Evolutionary conservation across 2,888 invertebrate genomes (phyloP).

Genomic region (Emmelina monodactyla): DNA sequence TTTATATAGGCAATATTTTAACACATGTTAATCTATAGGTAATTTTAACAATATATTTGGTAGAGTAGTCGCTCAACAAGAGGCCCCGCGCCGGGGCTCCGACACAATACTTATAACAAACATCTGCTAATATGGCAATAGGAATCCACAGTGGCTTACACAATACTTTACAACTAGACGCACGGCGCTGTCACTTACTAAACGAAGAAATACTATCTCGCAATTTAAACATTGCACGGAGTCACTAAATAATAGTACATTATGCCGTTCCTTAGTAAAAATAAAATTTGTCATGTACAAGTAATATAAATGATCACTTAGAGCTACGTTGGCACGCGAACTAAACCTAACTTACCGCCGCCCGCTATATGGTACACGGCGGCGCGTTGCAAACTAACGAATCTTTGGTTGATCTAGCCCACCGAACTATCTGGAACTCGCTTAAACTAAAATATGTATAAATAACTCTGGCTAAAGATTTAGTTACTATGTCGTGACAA

Average conservation of each 20-base stretch:
- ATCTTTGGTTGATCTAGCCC: constrained; percentile 65
- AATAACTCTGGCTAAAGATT: too few relatives aligned
- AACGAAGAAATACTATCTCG: constrained; percentile 38
- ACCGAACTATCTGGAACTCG: constrained; percentile 40
- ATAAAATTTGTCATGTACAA: constrained; percentile 33
- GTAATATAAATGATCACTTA: constrained; percentile 34
- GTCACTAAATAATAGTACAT: constrained; percentile 30
- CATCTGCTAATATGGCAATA: constrained; percentile 49
- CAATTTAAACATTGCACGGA: constrained; percentile 42
- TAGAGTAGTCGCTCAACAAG: constrained; percentile 22
- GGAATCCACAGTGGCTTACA: constrained; percentile 55
- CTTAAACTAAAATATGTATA: constrained; percentile 22
- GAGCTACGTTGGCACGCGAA: constrained; percentile 46
- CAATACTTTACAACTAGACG: constrained; percentile 1
- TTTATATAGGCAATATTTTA: constrained; percentile 67
- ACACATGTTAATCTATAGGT: constrained; percentile 65
- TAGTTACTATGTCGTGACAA: constrained; percentile 31
- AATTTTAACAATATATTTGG: constrained; percentile 61
- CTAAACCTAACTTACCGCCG: constrained; percentile 29
- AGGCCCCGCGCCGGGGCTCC: constrained; percentile 16
- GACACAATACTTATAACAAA: constrained; percentile 37
- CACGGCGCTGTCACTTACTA: constrained; percentile 15
- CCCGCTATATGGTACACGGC: constrained; percentile 49
- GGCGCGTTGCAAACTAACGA: constrained; percentile 33
- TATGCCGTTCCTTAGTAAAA: constrained; percentile 43